phyloP scores from a whole-genome alignment of 2,797 vertebrate species.

The Cottoperca gobio region DNA sequence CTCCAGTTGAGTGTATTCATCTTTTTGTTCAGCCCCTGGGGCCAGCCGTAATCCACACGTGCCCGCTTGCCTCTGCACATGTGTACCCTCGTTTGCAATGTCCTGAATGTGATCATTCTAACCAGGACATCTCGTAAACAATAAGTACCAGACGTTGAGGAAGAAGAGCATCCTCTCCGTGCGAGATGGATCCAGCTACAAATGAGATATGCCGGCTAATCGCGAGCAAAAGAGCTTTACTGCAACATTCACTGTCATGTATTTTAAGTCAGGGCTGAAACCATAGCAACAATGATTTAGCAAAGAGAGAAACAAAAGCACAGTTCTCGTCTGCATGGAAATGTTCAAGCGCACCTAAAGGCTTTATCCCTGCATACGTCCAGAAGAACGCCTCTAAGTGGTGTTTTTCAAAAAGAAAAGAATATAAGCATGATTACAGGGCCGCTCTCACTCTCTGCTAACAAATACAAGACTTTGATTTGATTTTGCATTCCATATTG shows the following conservation, averaged over 20 bases:
- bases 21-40: conserved; percentile 54
- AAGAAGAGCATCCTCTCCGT: conserved; percentile 24
- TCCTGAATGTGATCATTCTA: conserved; percentile 58
- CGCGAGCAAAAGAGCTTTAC: conserved; percentile 21
- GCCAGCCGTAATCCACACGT: conserved; percentile 54
- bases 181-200: conserved; percentile 19
- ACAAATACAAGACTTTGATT: conserved; percentile 56
- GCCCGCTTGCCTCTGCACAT: conserved; percentile 32
- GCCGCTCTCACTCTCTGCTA: conserved; percentile 40
- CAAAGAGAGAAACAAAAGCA: conserved; percentile 41
- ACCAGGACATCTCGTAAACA: conserved; percentile 39
- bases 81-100: conserved; percentile 38
- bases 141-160: conserved; percentile 5
- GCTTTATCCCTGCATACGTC: conserved; percentile 12
- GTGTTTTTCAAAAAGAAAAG: conserved; percentile 3
- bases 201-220: conserved; percentile 37
- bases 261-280: conserved; percentile 56
- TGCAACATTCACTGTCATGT: conserved; percentile 25
- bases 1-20: conserved; percentile 58
- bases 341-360: conserved; percentile 20
- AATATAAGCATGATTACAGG: conserved; percentile 60
- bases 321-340: conserved; percentile 42
- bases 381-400: conserved; percentile 44
- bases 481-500: conserved; percentile 68
- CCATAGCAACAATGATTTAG: conserved; percentile 66